Conservation (phyloP, 2,797 vertebrate genomes). For the Prunella strophiata region DNA sequence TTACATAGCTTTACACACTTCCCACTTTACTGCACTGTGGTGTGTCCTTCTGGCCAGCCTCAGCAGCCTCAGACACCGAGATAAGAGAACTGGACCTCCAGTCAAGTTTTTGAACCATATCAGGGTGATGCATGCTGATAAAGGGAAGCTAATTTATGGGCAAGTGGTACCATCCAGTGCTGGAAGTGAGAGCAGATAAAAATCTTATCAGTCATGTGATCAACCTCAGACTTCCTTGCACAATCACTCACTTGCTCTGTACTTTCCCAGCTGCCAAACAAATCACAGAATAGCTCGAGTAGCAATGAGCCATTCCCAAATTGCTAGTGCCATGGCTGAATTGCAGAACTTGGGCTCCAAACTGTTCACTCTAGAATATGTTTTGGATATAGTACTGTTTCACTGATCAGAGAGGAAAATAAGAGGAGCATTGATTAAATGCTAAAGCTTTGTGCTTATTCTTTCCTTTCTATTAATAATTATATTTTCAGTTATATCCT, state of each 20-base stretch:
- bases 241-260: neutral
- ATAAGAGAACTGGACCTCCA: neutral
- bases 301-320: neutral
- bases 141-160: neutral
- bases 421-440: neutral
- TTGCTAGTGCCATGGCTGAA: neutral
- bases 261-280: neutral
- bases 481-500: neutral
- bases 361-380: neutral
- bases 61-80: neutral
- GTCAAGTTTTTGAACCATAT: neutral
- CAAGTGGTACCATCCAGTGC: neutral
- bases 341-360: neutral
- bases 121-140: neutral
- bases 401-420: neutral
- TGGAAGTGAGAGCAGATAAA: neutral
- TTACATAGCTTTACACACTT: neutral
- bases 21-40: accelerated
- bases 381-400: neutral
- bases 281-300: neutral
- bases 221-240: neutral
- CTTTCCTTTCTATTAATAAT: neutral
- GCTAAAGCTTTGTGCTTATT: neutral
- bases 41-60: neutral
- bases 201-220: neutral